These are phyloP conservation scores for Exaiptasia diaphana DNA, from an alignment of 64 coral and sea anemone species.

Conservation along the genomic window DNA sequence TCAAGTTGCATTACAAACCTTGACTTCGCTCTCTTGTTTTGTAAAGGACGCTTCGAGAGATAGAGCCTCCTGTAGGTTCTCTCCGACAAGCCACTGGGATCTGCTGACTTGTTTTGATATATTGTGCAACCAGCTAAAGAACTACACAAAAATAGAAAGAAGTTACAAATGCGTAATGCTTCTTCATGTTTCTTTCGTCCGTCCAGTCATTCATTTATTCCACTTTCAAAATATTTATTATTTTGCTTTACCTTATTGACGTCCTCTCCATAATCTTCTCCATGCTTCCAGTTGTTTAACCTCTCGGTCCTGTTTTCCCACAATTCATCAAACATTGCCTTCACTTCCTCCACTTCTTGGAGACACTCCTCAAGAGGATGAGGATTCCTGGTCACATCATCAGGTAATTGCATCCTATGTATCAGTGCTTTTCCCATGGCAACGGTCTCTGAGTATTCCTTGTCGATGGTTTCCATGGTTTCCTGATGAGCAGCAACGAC, in stretches of 20 bases:
- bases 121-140: constrained; percentile 77
- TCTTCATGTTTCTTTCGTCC: no score
- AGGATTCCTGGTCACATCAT: constrained; percentile 16
- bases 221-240: background rate
- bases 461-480: constrained; percentile 65
- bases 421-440: constrained; percentile 75
- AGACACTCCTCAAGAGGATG: constrained; percentile 85
- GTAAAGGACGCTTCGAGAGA: constrained; percentile 44
- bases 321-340: constrained; percentile 55
- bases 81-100: constrained; percentile 61
- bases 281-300: constrained; percentile 63
- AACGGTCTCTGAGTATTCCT: constrained; percentile 75
- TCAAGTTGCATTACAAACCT: constrained; percentile 49
- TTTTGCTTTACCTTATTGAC: constrained; percentile 40
- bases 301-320: constrained; percentile 69
- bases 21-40: constrained; percentile 59
- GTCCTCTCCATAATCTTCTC: constrained; percentile 61
- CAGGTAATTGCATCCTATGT: constrained; percentile 72
- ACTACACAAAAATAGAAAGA: constrained; percentile 33
- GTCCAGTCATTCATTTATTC: no score
- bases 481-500: constrained; percentile 60
- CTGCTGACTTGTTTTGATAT: constrained; percentile 35
- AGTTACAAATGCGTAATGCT: background rate
- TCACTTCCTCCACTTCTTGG: constrained; percentile 54
- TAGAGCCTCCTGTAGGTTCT: constrained; percentile 67